Base-by-base conservation (phyloP, 2,888 invertebrate genomes). In the Sminthurinus aureus region DNA sequence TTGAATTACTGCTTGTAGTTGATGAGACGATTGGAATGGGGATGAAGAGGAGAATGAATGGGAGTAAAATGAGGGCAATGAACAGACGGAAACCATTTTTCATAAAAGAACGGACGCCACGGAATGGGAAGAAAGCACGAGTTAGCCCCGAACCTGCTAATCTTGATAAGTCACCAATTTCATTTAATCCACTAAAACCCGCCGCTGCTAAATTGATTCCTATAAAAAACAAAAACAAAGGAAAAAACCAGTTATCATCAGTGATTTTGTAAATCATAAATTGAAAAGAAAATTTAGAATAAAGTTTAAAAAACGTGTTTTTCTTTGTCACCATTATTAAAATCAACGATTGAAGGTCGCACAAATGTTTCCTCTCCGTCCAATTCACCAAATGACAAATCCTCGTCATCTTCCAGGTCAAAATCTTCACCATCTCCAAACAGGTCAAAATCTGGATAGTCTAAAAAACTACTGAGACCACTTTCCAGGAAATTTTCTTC, bases 11-110 rank as follows among this genome's bases (percentile, higher is more conserved):
- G 51, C 20, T 82, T 0, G 80, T 77, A 24, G 85, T 85, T 12
- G 85, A 79, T 15, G 86, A 85, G 13, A 88, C 85, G 3, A 88
- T 86, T 22, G 88, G 88, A n/a, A 88, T 83, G 3, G 88, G 88
- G 4, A 88, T 66, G 24, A 88, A 86, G 3, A 87, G 77, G 51
- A 88, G 84, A 6, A 88, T 66, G 13, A 88, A 26, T 11, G 88
- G 88, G 12, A 88, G 71, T 13, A 88, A 82, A 13, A 88, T 79
- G 22, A 88, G n/a, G 9, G 75, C 73, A 22, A 80, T 69, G 13
- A 80, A 80, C 0, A 80, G 38, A 22, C 71, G 50, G 9, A 80
- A 6, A 12, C 80, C 80, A 52, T 52, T 24, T 22, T 71, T 51
- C 15, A 76, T 51, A 0, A 80, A 71, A 15, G 38, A 69, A 24